These are phyloP conservation scores for Balearica regulorum DNA, from an alignment of 2,797 vertebrate genomes.

Conservation along the genomic window DNA sequence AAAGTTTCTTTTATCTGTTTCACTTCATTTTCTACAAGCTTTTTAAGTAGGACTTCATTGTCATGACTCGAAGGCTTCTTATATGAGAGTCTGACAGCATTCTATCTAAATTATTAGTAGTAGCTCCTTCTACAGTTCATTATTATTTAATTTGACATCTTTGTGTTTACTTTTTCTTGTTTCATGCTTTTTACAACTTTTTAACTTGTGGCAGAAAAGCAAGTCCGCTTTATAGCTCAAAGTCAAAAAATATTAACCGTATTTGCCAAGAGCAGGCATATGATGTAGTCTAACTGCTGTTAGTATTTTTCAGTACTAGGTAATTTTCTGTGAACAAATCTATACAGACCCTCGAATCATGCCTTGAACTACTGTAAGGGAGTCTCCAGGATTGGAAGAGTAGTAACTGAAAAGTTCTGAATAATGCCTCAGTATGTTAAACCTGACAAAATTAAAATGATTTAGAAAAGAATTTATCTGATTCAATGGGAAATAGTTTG, in stretches of 20 bases:
- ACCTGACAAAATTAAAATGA: not conserved
- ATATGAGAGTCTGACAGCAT: not conserved
- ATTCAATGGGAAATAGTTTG: not conserved
- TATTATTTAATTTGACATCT: not conserved
- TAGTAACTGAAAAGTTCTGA: not conserved
- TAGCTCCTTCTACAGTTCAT: no score
- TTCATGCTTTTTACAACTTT: not conserved
- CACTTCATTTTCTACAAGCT: not conserved
- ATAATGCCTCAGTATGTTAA: not conserved
- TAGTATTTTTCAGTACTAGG: not conserved
- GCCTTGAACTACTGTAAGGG: not conserved
- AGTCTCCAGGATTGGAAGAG: not conserved
- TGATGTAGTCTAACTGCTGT: not conserved
- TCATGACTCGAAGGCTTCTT: not conserved
- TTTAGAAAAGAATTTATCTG: not conserved
- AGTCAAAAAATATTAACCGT: not conserved
- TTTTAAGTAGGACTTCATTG: not conserved
- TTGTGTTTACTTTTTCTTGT: not conserved
- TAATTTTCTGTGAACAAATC: not conserved
- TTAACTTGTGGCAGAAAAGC: not conserved
- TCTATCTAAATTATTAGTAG: not conserved
- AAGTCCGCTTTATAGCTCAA: not conserved
- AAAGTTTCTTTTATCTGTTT: not conserved
- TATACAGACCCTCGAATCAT: not conserved
- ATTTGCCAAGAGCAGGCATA: not conserved